Percentiles rank a stretch among this genome's conserved stretches.
Evolutionary conservation across 1,140 invertebrate species (phyloP).

Genomic region (Samia ricini): DNA sequence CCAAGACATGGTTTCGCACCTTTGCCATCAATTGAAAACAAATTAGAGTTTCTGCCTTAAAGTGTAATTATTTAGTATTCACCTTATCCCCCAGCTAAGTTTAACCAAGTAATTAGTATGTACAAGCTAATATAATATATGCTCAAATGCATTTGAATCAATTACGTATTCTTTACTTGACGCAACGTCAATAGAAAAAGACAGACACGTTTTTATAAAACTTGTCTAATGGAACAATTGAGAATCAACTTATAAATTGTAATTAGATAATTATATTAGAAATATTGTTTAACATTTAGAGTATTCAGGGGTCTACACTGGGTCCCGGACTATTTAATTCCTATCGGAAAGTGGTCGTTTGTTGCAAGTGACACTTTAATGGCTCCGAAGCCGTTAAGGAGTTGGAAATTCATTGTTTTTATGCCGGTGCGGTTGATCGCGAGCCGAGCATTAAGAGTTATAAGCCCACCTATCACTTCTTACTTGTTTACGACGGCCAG

Average conservation of each 20-base stretch:
- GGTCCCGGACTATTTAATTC: conserved; percentile 6
- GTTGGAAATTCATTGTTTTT: conserved; percentile 20
- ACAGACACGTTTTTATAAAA: background rate
- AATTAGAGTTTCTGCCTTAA: too few species aligned
- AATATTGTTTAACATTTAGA: background rate
- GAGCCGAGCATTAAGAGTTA: background rate
- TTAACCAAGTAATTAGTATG: too few species aligned
- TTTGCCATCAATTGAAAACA: too few species aligned
- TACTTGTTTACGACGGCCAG: background rate
- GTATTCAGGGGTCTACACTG: background rate
- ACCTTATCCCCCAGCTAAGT: too few species aligned
- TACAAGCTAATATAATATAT: too few species aligned
- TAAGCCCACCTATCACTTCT: background rate
- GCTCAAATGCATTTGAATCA: too few species aligned
- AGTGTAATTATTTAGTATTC: too few species aligned
- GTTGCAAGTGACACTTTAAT: conserved; percentile 19
- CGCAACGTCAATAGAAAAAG: too few species aligned
- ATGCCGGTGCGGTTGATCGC: conserved; percentile 3
- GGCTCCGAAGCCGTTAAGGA: conserved; percentile 13
- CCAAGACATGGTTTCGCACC: too few species aligned
- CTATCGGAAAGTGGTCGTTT: conserved; percentile 23
- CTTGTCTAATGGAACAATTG: background rate
- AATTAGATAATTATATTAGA: background rate
- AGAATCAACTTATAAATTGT: background rate
- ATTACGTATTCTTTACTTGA: too few species aligned